Evolutionary conservation across 2,113 vertebrate genomes (phyloP), one percentile per base, ranked within the genome.

Genomic region (Tiliqua scincoides): DNA sequence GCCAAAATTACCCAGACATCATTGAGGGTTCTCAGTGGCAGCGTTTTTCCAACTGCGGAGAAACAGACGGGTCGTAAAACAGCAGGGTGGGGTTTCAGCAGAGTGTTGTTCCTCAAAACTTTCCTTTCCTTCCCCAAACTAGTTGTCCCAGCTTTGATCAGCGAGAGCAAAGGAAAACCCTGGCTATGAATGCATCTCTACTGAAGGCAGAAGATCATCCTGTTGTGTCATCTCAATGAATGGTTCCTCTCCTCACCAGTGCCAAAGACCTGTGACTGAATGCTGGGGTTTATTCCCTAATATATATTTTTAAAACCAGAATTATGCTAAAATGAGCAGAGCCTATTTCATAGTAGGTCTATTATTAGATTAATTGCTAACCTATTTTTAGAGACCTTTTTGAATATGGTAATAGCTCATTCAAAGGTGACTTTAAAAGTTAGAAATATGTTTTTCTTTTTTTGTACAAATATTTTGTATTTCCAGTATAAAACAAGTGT

Each of bases 401-500:
- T 23, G 85, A 87, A 82, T 77, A 70, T 72, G 79, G 84, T 63
- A 86, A 77, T 89, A 32, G 81, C 88, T 84, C 90, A 87, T 1
- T 82, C 57, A 81, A 80, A 83, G 85, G 76, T 70, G 25, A 68
- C 85, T 75, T 73, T 37, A 67, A 37, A 57, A 79, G 20, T 25
- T 63, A 84, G 85, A 89, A 86, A 81, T 90, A 0, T 57, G 87
- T 89, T 92, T 83, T 52, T 15, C 65, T 82, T 20, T 1, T 54
- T 67, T 52, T 85, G 87, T 77, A 37, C 87, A 72, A 85, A 52
- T 94, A 92, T 90, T 79, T 65, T 35, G 78, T 54, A 79, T 40
- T 93, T 89, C 91, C 85, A 88, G 84, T 43, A n/a, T 70, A 63
- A 90, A 85, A 87, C 79, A 59, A 85, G 65, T 61, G 25, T 77